Conservation (phyloP, 2,113 vertebrate species). For the Grallaria varia region DNA sequence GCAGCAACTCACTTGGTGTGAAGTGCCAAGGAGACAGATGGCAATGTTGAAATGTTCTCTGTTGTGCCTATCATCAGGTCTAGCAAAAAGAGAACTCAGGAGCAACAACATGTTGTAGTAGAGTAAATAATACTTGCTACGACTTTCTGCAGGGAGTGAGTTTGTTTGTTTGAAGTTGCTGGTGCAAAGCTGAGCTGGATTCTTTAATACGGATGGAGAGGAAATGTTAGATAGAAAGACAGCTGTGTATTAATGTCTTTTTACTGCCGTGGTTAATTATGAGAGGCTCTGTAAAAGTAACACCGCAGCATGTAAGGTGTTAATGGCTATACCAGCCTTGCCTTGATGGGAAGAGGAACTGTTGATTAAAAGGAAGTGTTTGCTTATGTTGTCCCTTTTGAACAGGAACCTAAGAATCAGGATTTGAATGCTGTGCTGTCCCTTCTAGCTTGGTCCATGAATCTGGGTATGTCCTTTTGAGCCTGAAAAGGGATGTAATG, state of each 20-base stretch:
- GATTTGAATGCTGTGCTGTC: background rate
- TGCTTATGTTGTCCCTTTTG: background rate
- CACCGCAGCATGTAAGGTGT: accelerated
- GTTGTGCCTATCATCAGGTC: slow-evolving; percentile 63
- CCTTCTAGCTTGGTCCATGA: background rate
- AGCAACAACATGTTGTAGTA: slow-evolving; percentile 44
- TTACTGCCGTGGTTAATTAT: background rate
- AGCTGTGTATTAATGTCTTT: background rate
- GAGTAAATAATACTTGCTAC: slow-evolving; percentile 45
- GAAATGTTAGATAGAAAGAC: background rate
- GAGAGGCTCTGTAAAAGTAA: background rate
- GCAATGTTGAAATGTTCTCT: slow-evolving; percentile 54
- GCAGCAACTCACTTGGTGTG: background rate
- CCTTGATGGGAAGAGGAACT: background rate
- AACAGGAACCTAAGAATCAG: background rate
- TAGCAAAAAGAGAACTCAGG: slow-evolving; percentile 44
- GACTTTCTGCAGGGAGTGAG: background rate
- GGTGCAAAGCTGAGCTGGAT: background rate
- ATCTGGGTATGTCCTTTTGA: background rate
- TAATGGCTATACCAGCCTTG: background rate
- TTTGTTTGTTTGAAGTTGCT: background rate
- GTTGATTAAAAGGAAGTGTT: background rate
- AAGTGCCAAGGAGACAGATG: slow-evolving; percentile 65
- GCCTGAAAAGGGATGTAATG: background rate
- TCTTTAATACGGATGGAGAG: background rate